A percentile compares a stretch with the other conserved stretches of the same genome.
Conservation (phyloP, 1,140 invertebrate species). For the Vanessa atalanta region DNA sequence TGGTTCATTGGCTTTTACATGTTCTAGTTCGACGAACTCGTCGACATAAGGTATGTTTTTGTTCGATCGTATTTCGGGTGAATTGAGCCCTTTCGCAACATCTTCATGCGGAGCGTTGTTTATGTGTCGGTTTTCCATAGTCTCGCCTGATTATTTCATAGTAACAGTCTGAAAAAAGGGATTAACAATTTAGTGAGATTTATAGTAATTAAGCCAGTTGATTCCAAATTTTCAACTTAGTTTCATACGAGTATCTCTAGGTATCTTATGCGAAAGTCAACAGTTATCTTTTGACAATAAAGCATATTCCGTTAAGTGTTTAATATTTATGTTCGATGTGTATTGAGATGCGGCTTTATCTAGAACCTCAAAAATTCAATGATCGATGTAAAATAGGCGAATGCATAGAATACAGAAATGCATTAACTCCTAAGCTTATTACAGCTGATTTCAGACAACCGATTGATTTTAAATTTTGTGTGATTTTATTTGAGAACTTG, state of each 20-base stretch:
- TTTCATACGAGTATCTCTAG: not conserved
- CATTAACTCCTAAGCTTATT: no score
- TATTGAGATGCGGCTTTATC: no score
- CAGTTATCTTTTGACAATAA: no score
- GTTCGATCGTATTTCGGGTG: constrained; percentile 58
- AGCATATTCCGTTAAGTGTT: no score
- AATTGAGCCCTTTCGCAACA: constrained; percentile 65
- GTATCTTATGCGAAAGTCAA: no score
- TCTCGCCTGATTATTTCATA: constrained; percentile 56
- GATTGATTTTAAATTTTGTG: no score
- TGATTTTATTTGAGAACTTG: no score
- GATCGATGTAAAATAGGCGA: no score
- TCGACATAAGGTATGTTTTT: constrained; percentile 62
- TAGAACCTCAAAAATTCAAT: no score
- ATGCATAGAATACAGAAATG: no score
- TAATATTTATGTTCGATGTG: no score
- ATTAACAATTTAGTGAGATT: not conserved
- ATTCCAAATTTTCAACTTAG: not conserved
- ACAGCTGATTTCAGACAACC: no score
- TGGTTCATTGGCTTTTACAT: constrained; percentile 51
- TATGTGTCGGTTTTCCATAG: constrained; percentile 50
- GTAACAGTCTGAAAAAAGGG: constrained; percentile 50
- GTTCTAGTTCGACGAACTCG: constrained; percentile 58
- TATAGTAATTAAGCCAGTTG: not conserved
- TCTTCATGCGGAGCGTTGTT: constrained; percentile 44